phyloP scores from a whole-genome alignment of 2,888 invertebrate species.

The Scaptomyza caliginosa region DNA sequence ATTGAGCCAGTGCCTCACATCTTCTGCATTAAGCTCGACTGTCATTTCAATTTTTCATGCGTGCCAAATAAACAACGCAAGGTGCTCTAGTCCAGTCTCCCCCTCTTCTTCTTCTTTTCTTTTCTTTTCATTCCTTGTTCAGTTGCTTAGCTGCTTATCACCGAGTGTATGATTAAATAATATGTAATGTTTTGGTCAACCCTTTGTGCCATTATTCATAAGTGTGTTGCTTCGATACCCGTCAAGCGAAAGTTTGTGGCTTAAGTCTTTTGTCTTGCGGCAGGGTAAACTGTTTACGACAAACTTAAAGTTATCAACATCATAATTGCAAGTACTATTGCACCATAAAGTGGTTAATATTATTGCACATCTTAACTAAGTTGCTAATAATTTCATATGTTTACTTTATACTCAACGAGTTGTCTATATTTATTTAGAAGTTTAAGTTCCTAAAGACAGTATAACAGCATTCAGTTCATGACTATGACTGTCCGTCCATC shows the following conservation, averaged over 20 bases:
- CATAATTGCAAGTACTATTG: conserved; percentile 33
- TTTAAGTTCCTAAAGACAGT: too few relatives aligned
- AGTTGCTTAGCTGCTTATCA: conserved; percentile 9
- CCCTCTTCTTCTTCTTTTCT: too few relatives aligned
- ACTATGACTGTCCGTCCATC: too few relatives aligned
- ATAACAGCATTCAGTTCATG: too few relatives aligned
- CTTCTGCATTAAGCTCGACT: conserved; percentile 64
- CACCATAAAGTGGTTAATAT: conserved; percentile 41
- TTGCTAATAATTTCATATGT: not conserved
- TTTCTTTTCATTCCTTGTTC: not conserved
- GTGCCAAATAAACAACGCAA: conserved; percentile 61
- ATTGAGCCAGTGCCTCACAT: conserved; percentile 17
- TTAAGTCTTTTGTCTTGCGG: conserved; percentile 60
- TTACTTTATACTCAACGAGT: not conserved
- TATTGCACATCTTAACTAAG: not conserved
- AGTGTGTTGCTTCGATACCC: conserved; percentile 9
- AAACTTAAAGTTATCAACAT: conserved; percentile 27
- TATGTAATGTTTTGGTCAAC: conserved; percentile 40
- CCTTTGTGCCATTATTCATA: conserved; percentile 44
- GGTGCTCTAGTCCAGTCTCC: conserved; percentile 54
- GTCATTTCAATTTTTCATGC: conserved; percentile 72
- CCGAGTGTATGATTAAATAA: conserved; percentile 71
- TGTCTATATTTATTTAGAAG: not conserved
- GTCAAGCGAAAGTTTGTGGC: conserved; percentile 58
- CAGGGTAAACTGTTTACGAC: conserved; percentile 28